Evolutionary conservation across 2,888 invertebrate species (phyloP), one percentile per base, ranked within the genome.

Genomic region (Caenorhabditis zanzibari): DNA sequence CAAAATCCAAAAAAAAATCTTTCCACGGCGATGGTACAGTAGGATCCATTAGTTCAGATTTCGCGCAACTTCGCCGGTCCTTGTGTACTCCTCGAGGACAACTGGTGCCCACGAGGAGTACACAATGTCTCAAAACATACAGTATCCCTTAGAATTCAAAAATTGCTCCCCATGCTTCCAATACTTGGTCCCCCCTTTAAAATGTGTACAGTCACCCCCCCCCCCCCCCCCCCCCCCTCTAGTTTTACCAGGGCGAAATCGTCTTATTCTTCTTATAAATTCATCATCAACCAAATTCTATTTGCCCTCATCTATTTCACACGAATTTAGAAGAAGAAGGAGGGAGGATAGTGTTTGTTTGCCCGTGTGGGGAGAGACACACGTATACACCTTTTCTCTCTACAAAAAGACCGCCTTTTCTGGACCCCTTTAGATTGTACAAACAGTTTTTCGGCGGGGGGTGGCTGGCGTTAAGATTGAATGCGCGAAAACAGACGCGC

Each of bases 271-370:
- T 71, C 79, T 63, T 63, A 32, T 71, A 63, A 68, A 44, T 54
- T 66, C 41, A 47, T 47, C 47, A 47, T 47, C 47, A 47, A n/a
- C 47, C 7, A n/a, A n/a, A 5, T n/a, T 32, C 64, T 81, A 81
- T 81, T 81, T 81, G 75, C 75, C 81, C 81, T 81, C 81, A 81
- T 81, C 81, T 75, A 82, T 82, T 82, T 82, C 82, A 82, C 82
- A 82, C 82, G 82, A 82, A 77, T 82, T 76, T 69, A 26, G 49
- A 49, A 49, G 49, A 47, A n/a, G n/a, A n/a, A n/a, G n/a, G n/a
- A n/a, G 47, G 56, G 54, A 64, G 74, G 69, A 52, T 35, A 24
- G 19, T 66, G 35, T 71, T 71, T 82, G 76, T 82, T 82, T 82
- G 81, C 56, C n/a, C 61, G 47, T 73, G 49, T 19, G 14, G 16